Evolutionary conservation across 2,888 invertebrate species (phyloP).

Genomic region (Holacanthella duospinosa): DNA sequence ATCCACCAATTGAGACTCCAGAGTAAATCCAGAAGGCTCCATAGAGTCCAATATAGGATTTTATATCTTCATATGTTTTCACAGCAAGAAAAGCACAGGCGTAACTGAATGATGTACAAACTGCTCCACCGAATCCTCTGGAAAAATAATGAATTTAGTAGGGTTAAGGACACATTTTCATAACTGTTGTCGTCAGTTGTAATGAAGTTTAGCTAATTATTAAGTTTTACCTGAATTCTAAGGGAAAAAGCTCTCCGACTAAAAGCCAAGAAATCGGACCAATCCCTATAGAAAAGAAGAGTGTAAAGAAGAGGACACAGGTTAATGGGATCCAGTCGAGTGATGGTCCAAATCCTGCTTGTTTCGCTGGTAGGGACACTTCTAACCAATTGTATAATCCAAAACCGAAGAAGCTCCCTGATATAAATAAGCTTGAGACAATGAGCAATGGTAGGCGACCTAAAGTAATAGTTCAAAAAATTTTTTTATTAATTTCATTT

Average conservation of each 20-base stretch:
- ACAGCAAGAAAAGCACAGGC: constrained; percentile 76
- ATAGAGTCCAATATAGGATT: constrained; percentile 60
- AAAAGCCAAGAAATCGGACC: constrained; percentile 78
- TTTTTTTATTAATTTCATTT: no score
- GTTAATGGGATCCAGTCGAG: constrained; percentile 69
- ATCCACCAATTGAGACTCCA: constrained; percentile 64
- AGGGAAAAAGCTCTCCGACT: constrained; percentile 68
- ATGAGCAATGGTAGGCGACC: constrained; percentile 68
- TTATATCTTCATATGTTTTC: constrained; percentile 75
- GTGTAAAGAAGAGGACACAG: constrained; percentile 70
- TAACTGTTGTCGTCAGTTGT: background rate
- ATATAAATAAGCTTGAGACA: constrained; percentile 73
- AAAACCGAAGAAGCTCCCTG: constrained; percentile 71
- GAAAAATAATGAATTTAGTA: constrained; percentile 44
- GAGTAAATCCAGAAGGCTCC: constrained; percentile 85
- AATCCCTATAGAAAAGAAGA: constrained; percentile 76
- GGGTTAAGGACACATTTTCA: background rate
- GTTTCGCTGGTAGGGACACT: constrained; percentile 48
- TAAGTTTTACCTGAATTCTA: constrained; percentile 46
- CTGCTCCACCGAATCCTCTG: constrained; percentile 73
- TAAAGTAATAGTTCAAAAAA: no score
- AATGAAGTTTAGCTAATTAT: background rate
- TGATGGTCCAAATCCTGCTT: constrained; percentile 36
- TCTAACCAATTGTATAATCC: constrained; percentile 68
- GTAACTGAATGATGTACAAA: constrained; percentile 77